phyloP scores from a whole-genome alignment of 2,888 invertebrate species.

The Oconnorella tubifera region DNA sequence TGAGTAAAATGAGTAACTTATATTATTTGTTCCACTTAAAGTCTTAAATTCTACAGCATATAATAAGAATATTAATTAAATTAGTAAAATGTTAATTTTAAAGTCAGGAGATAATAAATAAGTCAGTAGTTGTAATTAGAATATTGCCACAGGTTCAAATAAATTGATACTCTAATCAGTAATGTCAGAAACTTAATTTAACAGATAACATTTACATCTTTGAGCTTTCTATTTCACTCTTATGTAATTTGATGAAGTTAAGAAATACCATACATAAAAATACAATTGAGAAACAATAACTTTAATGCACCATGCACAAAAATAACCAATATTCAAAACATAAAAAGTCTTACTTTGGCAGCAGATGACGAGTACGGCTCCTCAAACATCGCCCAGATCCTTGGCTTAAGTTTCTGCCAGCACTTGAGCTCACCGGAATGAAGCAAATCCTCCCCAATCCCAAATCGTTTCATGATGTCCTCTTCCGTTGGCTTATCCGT shows the following conservation, averaged over 20 bases:
- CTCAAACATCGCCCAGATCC: conserved; percentile 98
- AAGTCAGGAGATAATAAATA: too few species aligned
- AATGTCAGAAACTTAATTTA: too few species aligned
- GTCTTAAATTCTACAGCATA: too few species aligned
- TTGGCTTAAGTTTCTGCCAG: conserved; percentile 95
- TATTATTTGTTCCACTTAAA: too few species aligned
- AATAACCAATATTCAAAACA: not conserved
- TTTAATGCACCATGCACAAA: not conserved
- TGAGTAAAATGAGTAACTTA: too few species aligned
- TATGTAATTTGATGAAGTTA: not conserved
- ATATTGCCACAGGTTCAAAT: too few species aligned
- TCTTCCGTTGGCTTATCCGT: not conserved
- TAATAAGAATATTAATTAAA: too few species aligned
- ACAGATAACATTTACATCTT: too few species aligned
- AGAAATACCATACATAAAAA: not conserved
- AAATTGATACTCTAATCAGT: too few species aligned
- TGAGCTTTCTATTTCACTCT: too few species aligned
- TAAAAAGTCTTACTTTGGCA: conserved; percentile 74
- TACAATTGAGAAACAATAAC: not conserved
- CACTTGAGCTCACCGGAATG: conserved; percentile 55
- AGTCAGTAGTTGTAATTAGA: too few species aligned
- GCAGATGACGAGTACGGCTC: conserved; percentile 97
- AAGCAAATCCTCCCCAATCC: not conserved
- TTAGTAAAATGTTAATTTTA: too few species aligned
- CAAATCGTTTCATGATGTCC: not conserved